These are phyloP conservation scores for Nysson spinosus DNA, from an alignment of 2,888 invertebrate genomes.

Conservation along the genomic window DNA sequence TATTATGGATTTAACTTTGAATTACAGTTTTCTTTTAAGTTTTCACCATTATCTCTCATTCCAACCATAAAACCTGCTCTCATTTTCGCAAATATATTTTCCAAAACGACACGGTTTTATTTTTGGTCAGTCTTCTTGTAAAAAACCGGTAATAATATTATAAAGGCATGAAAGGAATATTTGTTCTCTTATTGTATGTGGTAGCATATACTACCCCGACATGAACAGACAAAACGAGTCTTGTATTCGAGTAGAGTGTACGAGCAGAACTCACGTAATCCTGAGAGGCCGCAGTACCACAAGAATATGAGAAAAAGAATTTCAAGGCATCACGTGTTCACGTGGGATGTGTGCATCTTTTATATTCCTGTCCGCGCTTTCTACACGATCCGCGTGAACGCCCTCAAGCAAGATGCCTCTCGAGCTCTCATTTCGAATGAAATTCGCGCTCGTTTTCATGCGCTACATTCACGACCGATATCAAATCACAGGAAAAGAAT, in stretches of 20 bases:
- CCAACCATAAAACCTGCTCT: too few species aligned
- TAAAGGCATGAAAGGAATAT: too few species aligned
- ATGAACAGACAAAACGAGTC: constrained; percentile 1
- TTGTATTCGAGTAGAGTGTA: constrained; percentile 12
- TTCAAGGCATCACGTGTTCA: constrained; percentile 16
- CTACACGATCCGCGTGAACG: constrained; percentile 12
- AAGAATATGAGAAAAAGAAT: constrained; percentile 28
- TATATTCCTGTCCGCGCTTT: constrained; percentile 26
- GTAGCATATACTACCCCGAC: too few species aligned
- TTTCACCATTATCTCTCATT: too few species aligned
- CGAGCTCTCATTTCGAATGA: constrained; percentile 12
- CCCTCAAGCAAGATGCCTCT: background rate
- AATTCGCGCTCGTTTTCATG: background rate
- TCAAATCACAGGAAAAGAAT: background rate
- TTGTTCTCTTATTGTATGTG: too few species aligned
- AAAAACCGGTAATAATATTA: too few species aligned
- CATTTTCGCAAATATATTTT: too few species aligned
- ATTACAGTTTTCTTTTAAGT: too few species aligned
- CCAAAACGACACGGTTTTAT: too few species aligned
- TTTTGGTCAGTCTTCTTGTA: too few species aligned
- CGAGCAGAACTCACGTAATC: constrained; percentile 27
- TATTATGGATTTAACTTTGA: too few species aligned
- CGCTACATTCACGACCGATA: too few species aligned
- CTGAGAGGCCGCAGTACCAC: constrained; percentile 20
- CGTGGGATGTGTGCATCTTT: constrained; percentile 33